Percentiles rank a stretch among this genome's conserved stretches.
Conservation (phyloP, 2,113 vertebrate genomes). For the Gopherus flavomarginatus region DNA sequence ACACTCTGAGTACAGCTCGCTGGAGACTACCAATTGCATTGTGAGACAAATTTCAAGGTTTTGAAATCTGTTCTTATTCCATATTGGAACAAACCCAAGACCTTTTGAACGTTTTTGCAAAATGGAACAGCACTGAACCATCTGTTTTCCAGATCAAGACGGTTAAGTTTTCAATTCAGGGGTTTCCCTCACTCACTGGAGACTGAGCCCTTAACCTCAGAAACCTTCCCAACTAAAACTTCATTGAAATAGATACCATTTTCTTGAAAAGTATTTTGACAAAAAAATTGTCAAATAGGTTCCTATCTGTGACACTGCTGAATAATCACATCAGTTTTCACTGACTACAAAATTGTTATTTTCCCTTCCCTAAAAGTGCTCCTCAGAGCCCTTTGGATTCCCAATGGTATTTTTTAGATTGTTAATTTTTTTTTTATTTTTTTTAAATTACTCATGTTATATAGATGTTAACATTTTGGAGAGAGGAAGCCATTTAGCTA, state of each 20-base stretch:
- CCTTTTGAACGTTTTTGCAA: not conserved
- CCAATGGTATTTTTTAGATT: not conserved
- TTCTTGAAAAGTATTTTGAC: not conserved
- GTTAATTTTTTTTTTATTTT: not conserved
- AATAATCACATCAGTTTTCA: not conserved
- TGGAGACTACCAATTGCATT: not conserved
- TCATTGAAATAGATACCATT: not conserved
- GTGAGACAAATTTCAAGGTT: not conserved
- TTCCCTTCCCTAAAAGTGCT: not conserved
- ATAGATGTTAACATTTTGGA: not conserved
- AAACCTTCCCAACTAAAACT: not conserved
- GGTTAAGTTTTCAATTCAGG: not conserved
- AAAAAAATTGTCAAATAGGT: not conserved
- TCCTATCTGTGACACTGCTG: not conserved
- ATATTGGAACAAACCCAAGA: not conserved
- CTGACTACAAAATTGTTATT: not conserved
- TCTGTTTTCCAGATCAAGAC: not conserved
- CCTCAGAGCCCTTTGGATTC: not conserved
- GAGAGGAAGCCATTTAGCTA: not conserved
- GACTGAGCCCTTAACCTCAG: not conserved
- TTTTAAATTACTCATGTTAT: not conserved
- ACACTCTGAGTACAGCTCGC: not conserved
- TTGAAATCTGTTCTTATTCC: not conserved
- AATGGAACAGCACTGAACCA: not conserved
- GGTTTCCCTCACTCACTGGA: not conserved